Evolutionary conservation across 2,113 vertebrate species (phyloP).

Genomic region (Meles meles): DNA sequence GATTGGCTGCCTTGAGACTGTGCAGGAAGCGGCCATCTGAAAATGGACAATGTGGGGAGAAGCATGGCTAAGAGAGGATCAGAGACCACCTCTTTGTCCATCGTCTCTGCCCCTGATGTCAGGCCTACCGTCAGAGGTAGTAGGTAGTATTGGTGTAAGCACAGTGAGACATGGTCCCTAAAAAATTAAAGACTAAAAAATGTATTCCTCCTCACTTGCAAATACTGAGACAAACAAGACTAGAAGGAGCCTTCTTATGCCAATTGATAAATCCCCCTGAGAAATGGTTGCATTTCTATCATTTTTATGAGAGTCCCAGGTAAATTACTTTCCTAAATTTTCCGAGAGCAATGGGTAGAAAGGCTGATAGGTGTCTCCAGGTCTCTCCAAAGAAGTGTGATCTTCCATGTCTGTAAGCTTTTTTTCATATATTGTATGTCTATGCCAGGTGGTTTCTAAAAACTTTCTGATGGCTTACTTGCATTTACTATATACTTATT

Average conservation of each 20-base stretch:
- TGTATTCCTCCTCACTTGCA: not conserved
- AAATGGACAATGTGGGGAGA: not conserved
- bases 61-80: not conserved
- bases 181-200: not conserved
- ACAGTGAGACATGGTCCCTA: not conserved
- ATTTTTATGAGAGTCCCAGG: not conserved
- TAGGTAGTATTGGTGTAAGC: not conserved
- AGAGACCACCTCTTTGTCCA: not conserved
- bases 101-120: not conserved
- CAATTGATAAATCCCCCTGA: not conserved
- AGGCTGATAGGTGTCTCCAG: not conserved
- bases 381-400: not conserved
- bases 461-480: not conserved
- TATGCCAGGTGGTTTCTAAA: not conserved
- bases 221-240: not conserved
- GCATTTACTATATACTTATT: not conserved
- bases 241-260: not conserved
- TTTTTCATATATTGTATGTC: not conserved
- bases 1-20: not conserved
- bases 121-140: not conserved
- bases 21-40: not conserved
- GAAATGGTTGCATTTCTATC: not conserved
- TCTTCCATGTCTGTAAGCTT: not conserved
- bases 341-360: not conserved
- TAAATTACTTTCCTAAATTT: not conserved